Evolutionary conservation across 1,140 invertebrate genomes (phyloP), one percentile per base, ranked within the genome.

Genomic region (Ericerus pela): DNA sequence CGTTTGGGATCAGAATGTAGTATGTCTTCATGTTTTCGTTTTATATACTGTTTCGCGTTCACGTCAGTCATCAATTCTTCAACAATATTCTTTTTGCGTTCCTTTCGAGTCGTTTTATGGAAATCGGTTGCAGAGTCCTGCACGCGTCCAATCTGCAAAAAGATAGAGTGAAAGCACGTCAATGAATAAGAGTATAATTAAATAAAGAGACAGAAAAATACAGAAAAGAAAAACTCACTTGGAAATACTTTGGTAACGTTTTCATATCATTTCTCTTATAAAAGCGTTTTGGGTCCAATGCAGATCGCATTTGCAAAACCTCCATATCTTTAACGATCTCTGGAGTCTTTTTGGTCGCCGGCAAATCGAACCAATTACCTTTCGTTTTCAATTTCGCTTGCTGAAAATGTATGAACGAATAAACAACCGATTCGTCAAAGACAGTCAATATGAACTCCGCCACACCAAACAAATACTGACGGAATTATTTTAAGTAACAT

Each of bases 191-290:
- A 22, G 29, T 31, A 41, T 6, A 1, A 1, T 27, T 11, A 14
- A 30, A 5, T 20, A 11, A 53, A n/a, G 28, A 14, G 14, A 2
- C 14, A 22, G 16, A 20, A 26, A 51, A 33, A 8, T 33, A 8
- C 8, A 33, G 20, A 8, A n/a, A 12, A n/a, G 16, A 29, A 29
- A 29, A 59, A 60, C 62, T 67, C 68, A 85, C 83, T 72, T 92
- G 85, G 67, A 96, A 96, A 67, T 89, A 94, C 74, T 95, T 96
- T 0, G 91, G 90, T 28, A 91, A 64, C 1, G 77, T 78, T 71
- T 87, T 82, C 31, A 84, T 74, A 67, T 93, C 88, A 68, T 89
- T 92, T 61, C 87, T 86, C 68, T 95, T 96, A 69, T 95, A 96
- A 65, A 96, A 96, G 54, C 80, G 80, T 69, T 94, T 95, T 0